Conservation (phyloP, 2,888 invertebrate genomes). For the Sepiola atlantica region DNA sequence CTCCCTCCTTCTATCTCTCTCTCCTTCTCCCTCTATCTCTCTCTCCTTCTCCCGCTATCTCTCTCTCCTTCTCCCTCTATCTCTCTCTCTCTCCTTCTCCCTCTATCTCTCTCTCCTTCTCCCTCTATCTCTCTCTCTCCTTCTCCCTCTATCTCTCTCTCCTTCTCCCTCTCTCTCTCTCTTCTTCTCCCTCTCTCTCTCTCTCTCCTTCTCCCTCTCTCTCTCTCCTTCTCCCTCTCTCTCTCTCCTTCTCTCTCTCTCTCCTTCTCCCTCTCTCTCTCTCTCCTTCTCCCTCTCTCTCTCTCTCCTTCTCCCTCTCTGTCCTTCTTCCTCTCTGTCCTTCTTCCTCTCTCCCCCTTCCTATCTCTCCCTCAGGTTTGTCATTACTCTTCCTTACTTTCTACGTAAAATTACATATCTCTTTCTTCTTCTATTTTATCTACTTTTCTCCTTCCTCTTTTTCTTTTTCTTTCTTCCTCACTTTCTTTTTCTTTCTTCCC, state of each 20-base stretch:
- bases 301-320: neutral
- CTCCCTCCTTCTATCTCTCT: accelerated
- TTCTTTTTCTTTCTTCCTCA: neutral
- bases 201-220: neutral
- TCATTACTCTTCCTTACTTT: too few relatives aligned
- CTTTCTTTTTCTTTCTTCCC: neutral
- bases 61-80: neutral
- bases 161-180: too few relatives aligned
- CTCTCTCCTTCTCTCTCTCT: too few relatives aligned
- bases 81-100: neutral
- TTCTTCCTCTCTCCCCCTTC: neutral
- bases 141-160: neutral
- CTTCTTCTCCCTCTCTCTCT: neutral
- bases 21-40: neutral
- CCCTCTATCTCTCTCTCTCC: too few relatives aligned
- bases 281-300: neutral
- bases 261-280: neutral
- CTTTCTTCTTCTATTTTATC: too few relatives aligned
- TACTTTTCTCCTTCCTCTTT: accelerated
- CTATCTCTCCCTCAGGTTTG: neutral
- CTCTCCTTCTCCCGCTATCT: neutral
- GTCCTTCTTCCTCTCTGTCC: neutral
- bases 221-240: too few relatives aligned
- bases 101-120: neutral
- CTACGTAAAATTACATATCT: too few relatives aligned